Evolutionary conservation across 2,888 invertebrate genomes (phyloP), one percentile per base, ranked within the genome.

Genomic region (Pollenia amentaria): DNA sequence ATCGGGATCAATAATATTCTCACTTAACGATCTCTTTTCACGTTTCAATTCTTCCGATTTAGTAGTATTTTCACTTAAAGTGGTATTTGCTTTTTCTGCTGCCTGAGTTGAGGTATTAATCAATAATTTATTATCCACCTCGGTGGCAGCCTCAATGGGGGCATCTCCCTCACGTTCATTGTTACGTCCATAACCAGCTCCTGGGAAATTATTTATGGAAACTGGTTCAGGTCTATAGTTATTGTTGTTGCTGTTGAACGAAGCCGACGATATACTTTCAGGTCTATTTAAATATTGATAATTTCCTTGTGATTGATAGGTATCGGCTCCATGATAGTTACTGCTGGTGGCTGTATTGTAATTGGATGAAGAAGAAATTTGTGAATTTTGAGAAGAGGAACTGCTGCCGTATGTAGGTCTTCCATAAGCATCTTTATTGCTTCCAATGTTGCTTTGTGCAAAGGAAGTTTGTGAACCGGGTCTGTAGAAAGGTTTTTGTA

Each of bases 271-370:
- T 72, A 91, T 89, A 88, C 90, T 92, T 86, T 93, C 93, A 3
- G 93, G 93, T 1, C 93, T 90, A 78, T 92, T 93, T 29, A 93
- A 89, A 89, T 93, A 93, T 85, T 93, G 93, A 88, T 93, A 93
- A 85, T 91, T 91, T 69, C 90, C 90, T 73, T 91, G 90, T 1
- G 80, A 21, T 53, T 76, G 76, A 65, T 77, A 87, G 53, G 91
- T 89, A 80, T 92, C 92, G 64, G 91, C 77, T 10, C 84, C 90
- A 88, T 92, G 92, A 65, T 92, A 91, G 53, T 88, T 89, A 85
- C 89, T 89, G 69, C 90, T 91, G 14, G 60, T 46, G 46, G 77
- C 80, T n/a, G 83, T 9, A 75, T 83, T 83, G 60, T 67, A 86
- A 21, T 64, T 70, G 6, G 91, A 90, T 10, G 91, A 88, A 8